Conservation (phyloP, 2,888 invertebrate genomes). For the Synergus laeviventris region DNA sequence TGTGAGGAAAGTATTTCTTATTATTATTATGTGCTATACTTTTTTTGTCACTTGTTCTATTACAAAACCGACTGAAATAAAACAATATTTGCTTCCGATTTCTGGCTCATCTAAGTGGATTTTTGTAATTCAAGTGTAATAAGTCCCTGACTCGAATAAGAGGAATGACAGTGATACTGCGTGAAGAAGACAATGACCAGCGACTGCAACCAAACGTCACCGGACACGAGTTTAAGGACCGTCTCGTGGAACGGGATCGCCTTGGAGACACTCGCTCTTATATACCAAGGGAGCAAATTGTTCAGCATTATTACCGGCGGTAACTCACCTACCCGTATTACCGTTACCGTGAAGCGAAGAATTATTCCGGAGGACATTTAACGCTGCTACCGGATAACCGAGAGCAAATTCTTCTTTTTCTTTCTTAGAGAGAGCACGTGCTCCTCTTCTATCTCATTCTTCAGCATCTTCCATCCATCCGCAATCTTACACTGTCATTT, state of each 20-base stretch:
- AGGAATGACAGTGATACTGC: constrained; percentile 46
- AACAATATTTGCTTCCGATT: neutral
- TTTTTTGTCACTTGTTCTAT: neutral
- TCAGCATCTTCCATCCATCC: constrained; percentile 11
- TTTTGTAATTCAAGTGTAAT: neutral
- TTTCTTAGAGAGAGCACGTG: constrained; percentile 27
- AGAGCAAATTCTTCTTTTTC: constrained; percentile 19
- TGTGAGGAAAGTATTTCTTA: neutral
- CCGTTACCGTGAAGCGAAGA: constrained; percentile 56
- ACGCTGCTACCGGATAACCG: constrained; percentile 31
- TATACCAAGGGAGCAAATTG: constrained; percentile 54
- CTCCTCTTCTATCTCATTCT: constrained; percentile 29
- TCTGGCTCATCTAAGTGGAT: constrained; percentile 1
- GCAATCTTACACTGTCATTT: constrained; percentile 30
- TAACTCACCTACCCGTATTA: constrained; percentile 49
- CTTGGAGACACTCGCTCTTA: constrained; percentile 45
- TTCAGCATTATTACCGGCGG: constrained; percentile 60
- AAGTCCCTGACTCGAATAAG: constrained; percentile 47
- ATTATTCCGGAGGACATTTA: constrained; percentile 35
- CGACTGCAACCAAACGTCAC: constrained; percentile 62
- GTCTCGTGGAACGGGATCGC: constrained; percentile 68
- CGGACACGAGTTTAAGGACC: constrained; percentile 69
- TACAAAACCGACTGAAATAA: no score
- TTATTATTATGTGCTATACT: neutral
- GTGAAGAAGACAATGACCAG: constrained; percentile 60